Evolutionary conservation across 2,888 invertebrate species (phyloP), one percentile per base, ranked within the genome.

Genomic region (Pinctada fucata): DNA sequence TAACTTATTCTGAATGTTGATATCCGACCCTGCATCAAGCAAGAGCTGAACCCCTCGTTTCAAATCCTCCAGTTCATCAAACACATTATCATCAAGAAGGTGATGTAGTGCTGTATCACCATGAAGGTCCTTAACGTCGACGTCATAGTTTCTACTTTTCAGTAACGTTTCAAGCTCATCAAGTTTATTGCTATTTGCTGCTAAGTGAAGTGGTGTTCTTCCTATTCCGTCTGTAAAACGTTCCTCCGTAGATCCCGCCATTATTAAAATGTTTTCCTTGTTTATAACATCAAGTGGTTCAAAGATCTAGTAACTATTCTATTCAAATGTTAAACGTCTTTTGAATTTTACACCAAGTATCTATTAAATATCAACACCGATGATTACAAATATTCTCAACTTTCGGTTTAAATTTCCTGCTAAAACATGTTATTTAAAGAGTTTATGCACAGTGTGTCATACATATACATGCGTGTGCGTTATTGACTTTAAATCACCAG

Each of bases 1-100:
- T 47, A 72, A 72, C 49, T 72, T 72, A 31, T 77, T 72, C n/a
- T 66, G n/a, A 8, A 72, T 52, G 63, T 77, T 77, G 3, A 77
- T 48, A 58, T 72, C 72, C 10, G 72, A 52, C 8, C 77, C 77
- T 48, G 51, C 13, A 31, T 58, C 47, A 31, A 77, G n/a, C 3
- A 77, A 52, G 13, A 72, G 16, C 6, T 52, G n/a, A 5, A 77
- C 58, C 10, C 51, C 72, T 5, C 58, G 50, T 45, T 31, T 58
- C 3, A 72, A n/a, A n/a, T 72, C 52, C 45, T 31, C 58, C 58
- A 72, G 13, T 16, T 72, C 58, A 8, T 72, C 58, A 51, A 72
- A 52, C 16, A 58, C 13, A 47, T 58, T 52, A 5, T 45, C 45
- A 13, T 72, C 72, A 31, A 72, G 52, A 49, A 72, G 47, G 45